These are phyloP conservation scores for Siphlonurus alternatus DNA, from an alignment of 2,888 invertebrate genomes.

Conservation along the genomic window DNA sequence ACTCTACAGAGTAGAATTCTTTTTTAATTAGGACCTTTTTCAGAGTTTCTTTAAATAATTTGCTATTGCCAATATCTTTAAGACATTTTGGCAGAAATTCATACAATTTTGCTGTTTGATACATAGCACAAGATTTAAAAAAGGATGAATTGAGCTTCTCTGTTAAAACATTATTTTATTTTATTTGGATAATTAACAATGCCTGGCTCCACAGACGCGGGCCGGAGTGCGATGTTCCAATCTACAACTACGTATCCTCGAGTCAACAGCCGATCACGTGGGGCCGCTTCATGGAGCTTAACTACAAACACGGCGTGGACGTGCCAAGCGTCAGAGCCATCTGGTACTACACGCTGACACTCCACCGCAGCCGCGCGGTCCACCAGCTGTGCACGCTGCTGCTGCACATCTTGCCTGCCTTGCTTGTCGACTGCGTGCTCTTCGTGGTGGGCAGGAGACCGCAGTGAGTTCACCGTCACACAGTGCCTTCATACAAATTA, in stretches of 20 bases:
- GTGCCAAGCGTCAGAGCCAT: constrained; percentile 20
- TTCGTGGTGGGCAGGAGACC: constrained; percentile 47
- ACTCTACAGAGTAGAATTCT: too few species aligned
- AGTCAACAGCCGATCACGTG: constrained; percentile 63
- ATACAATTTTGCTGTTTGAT: too few species aligned
- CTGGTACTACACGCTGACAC: constrained; percentile 35
- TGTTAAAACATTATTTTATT: too few species aligned
- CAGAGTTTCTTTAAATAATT: too few species aligned
- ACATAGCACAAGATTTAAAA: too few species aligned
- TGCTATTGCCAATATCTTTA: too few species aligned
- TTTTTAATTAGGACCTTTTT: too few species aligned
- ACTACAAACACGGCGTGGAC: constrained; percentile 30
- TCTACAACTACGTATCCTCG: constrained; percentile 79
- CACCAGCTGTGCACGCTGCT: constrained; percentile 39
- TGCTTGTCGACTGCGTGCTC: constrained; percentile 42
- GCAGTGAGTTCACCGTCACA: constrained; percentile 35
- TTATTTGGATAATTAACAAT: too few species aligned
- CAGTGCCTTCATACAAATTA: too few species aligned
- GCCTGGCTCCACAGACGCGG: not conserved
- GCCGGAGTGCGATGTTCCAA: constrained; percentile 32
- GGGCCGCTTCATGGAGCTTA: constrained; percentile 43
- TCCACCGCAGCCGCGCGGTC: constrained; percentile 35
- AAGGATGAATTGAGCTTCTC: too few species aligned
- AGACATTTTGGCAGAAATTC: too few species aligned
- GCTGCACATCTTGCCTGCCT: constrained; percentile 54